Conservation (phyloP, 2,797 vertebrate species). For the Diceros bicornis region DNA sequence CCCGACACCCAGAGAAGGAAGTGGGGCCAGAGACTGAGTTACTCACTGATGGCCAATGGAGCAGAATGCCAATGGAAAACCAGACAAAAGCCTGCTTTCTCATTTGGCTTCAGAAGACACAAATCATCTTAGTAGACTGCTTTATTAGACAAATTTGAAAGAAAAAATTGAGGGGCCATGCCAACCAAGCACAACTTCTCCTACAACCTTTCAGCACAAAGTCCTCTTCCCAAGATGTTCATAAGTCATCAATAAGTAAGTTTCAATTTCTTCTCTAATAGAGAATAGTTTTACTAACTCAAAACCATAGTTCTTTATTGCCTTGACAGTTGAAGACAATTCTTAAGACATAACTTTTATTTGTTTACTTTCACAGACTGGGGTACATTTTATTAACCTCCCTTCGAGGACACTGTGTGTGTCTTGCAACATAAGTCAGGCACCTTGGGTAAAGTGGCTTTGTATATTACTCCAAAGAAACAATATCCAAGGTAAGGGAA, state of each 20-base stretch:
- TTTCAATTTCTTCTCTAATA: constrained; percentile 22
- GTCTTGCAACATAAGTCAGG: neutral
- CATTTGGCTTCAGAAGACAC: constrained; percentile 54
- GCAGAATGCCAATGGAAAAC: neutral
- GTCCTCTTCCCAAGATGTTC: neutral
- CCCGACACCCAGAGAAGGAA: neutral
- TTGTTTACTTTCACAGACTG: neutral
- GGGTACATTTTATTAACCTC: neutral
- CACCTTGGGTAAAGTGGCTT: neutral
- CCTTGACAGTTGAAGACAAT: neutral
- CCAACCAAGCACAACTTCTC: neutral
- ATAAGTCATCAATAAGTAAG: neutral
- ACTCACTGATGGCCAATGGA: neutral
- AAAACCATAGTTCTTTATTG: neutral
- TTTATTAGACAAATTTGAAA: neutral
- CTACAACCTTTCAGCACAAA: neutral
- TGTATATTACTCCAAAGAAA: neutral
- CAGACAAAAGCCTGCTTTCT: constrained; percentile 57
- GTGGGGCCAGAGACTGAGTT: neutral
- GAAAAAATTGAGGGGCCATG: neutral
- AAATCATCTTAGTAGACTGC: neutral
- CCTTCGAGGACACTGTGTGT: neutral
- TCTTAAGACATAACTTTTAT: neutral
- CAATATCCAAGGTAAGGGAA: neutral
- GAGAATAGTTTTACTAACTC: neutral